A percentile compares a stretch with the other conserved stretches of the same genome.
phyloP scores from a whole-genome alignment of 2,113 vertebrate species.

The Solea solea region DNA sequence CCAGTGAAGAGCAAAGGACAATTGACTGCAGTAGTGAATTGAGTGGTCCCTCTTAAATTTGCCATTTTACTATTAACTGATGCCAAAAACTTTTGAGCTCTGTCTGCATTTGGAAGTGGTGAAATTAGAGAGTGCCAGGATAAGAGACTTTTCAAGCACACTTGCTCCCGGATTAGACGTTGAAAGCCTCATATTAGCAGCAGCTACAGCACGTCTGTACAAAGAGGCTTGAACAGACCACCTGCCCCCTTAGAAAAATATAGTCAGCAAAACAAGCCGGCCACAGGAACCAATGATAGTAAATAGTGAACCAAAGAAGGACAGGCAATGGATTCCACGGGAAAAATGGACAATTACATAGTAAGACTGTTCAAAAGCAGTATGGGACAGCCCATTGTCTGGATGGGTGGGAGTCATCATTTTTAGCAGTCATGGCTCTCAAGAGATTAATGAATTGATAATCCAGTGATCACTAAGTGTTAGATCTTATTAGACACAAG shows the following conservation, averaged over 20 bases:
- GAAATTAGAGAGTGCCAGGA: constrained; percentile 36
- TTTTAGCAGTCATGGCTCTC: constrained; percentile 23
- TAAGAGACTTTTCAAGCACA: constrained; percentile 52
- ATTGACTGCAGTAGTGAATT: constrained; percentile 25
- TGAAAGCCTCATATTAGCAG: constrained; percentile 48
- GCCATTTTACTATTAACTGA: neutral
- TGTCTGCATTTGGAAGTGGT: constrained; percentile 19
- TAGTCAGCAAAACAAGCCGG: constrained; percentile 44
- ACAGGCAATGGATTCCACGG: constrained; percentile 22
- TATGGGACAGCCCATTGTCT: constrained; percentile 5
- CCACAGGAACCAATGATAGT: constrained; percentile 18
- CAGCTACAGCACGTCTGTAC: constrained; percentile 31
- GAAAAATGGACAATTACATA: constrained; percentile 12
- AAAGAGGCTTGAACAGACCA: constrained; percentile 63
- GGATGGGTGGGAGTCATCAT: constrained; percentile 30
- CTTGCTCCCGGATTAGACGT: constrained; percentile 49
- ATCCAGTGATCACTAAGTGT: constrained; percentile 59
- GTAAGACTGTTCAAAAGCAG: constrained; percentile 14
- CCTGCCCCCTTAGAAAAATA: constrained; percentile 50
- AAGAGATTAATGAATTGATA: constrained; percentile 58
- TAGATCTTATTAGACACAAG: constrained; percentile 49
- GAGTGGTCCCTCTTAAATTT: constrained; percentile 29
- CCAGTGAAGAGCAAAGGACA: constrained; percentile 39
- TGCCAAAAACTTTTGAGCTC: neutral
- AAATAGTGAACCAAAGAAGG: constrained; percentile 22